A percentile compares a stretch with the other conserved stretches of the same genome.
Evolutionary conservation across 2,797 vertebrate species (phyloP).

Genomic region (Parambassis ranga): DNA sequence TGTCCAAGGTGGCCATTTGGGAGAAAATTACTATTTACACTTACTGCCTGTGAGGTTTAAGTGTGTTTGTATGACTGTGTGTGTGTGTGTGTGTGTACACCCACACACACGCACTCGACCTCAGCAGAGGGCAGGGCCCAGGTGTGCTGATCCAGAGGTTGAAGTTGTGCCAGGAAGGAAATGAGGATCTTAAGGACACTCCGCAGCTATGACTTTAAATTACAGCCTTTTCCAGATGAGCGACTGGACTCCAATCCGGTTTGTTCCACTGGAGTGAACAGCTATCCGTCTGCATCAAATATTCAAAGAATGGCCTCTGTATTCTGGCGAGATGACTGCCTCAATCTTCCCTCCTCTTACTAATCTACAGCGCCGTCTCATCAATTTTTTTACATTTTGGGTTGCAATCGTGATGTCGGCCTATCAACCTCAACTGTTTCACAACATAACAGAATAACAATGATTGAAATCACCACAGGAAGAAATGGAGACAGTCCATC

Average conservation of each 20-base stretch:
- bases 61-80: neutral
- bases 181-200: constrained; percentile 73
- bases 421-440: neutral
- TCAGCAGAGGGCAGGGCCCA: constrained; percentile 45
- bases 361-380: constrained; percentile 43
- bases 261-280: constrained; percentile 84
- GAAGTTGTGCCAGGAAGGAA: constrained; percentile 58
- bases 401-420: neutral
- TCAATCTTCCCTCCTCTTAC: constrained; percentile 61
- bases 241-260: constrained; percentile 79
- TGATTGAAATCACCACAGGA: constrained; percentile 8
- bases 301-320: constrained; percentile 80
- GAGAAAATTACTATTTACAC: constrained; percentile 13
- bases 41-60: constrained; percentile 5
- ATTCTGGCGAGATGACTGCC: constrained; percentile 61
- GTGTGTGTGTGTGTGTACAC: neutral
- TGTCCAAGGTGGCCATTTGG: neutral
- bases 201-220: constrained; percentile 70
- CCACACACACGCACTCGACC: constrained; percentile 2
- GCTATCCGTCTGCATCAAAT: constrained; percentile 84
- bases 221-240: constrained; percentile 81
- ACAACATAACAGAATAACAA: constrained; percentile 15
- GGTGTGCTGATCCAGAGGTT: constrained; percentile 49
- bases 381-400: constrained; percentile 1
- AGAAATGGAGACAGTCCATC: constrained; percentile 26